A percentile compares a stretch with the other conserved stretches of the same genome.
These are phyloP conservation scores for Brachionus koreanus DNA, from an alignment of 1,140 invertebrate species.

Conservation along the genomic window DNA sequence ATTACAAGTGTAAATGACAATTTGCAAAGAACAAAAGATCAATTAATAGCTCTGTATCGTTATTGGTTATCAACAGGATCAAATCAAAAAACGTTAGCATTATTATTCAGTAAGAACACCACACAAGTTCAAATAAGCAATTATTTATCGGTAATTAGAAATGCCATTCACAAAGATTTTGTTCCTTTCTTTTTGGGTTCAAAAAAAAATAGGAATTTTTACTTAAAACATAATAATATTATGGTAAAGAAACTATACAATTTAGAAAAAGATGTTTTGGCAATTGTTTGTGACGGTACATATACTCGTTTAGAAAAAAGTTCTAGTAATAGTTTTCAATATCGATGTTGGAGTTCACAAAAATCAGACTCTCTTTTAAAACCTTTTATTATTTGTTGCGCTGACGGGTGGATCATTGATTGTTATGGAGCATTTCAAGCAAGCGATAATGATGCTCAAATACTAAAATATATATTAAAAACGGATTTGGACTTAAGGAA, in stretches of 20 bases:
- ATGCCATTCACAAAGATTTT: conserved; percentile 7
- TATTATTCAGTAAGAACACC: neutral
- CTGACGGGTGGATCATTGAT: conserved; percentile 12
- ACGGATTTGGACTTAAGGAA: neutral
- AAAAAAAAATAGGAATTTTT: conserved; percentile 5
- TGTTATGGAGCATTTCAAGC: conserved; percentile 27
- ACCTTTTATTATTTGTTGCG: conserved; percentile 14
- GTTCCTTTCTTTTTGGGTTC: conserved; percentile 21
- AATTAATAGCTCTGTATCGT: conserved; percentile 5
- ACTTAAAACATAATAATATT: conserved; percentile 22
- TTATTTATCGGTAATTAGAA: neutral
- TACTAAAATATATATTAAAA: conserved; percentile 13
- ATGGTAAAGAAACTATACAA: neutral
- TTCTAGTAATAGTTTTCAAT: conserved; percentile 22
- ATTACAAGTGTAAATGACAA: neutral
- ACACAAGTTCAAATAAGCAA: conserved; percentile 17
- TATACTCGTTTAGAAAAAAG: conserved; percentile 18
- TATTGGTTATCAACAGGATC: conserved; percentile 14
- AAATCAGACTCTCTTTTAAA: neutral
- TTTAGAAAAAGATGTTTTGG: neutral
- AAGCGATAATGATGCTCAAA: neutral
- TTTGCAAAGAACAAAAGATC: neutral
- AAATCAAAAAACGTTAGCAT: neutral
- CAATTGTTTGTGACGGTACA: conserved; percentile 24
- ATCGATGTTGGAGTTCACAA: conserved; percentile 8